Percentiles rank a stretch among this genome's conserved stretches.
phyloP scores from a whole-genome alignment of 2,797 vertebrate species.

The Leptodactylus fallax region DNA sequence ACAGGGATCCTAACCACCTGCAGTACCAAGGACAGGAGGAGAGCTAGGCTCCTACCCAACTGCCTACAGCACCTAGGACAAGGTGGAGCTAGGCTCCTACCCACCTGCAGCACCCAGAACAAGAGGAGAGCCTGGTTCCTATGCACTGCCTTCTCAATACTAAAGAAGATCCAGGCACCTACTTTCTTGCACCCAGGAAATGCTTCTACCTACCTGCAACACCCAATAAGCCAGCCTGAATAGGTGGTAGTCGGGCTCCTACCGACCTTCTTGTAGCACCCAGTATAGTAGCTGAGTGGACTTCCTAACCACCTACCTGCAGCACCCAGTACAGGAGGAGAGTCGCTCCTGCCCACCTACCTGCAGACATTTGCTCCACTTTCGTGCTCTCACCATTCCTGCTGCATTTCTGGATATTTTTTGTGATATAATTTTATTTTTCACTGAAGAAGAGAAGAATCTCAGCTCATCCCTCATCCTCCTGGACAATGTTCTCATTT shows the following conservation, averaged over 20 bases:
- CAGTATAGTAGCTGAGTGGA: background rate
- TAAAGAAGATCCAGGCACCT: background rate
- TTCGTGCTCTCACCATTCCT: background rate
- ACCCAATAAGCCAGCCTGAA: background rate
- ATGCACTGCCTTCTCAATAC: background rate
- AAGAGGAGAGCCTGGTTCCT: background rate
- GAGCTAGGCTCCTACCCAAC: background rate
- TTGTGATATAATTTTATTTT: background rate
- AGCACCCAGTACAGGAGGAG: background rate
- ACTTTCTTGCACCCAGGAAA: background rate
- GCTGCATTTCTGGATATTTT: background rate
- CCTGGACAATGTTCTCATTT: constrained; percentile 84
- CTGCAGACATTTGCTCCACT: background rate
- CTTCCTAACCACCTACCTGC: background rate
- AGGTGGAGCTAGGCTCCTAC: background rate
- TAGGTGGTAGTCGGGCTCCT: background rate
- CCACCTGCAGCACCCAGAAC: background rate
- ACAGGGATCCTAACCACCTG: background rate
- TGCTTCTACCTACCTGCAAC: background rate
- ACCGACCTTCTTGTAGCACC: background rate
- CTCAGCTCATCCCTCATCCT: constrained; percentile 44
- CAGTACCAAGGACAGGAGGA: background rate
- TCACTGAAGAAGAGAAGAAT: background rate
- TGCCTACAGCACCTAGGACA: background rate
- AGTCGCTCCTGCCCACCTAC: background rate